Conservation (phyloP, 2,888 invertebrate genomes). For the Nowickia ferox region DNA sequence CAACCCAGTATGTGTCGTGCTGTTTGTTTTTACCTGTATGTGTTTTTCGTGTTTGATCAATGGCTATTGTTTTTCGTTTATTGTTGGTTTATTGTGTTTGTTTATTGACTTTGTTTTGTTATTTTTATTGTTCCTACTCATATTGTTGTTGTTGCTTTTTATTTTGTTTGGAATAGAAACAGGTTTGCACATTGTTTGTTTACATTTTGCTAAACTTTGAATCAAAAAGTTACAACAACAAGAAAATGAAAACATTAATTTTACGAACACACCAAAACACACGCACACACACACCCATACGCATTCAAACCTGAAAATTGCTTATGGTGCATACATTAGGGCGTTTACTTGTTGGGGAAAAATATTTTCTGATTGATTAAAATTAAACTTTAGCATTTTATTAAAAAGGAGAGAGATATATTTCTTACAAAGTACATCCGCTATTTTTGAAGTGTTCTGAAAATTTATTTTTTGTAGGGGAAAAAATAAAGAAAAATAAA, state of each 20-base stretch:
- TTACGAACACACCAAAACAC: background rate
- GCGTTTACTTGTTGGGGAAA: too few species aligned
- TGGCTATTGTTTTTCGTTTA: slow-evolving; percentile 21
- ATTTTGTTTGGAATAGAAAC: slow-evolving; percentile 42
- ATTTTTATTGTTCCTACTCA: slow-evolving; percentile 33
- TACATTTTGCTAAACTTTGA: slow-evolving; percentile 61
- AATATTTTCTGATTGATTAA: too few species aligned
- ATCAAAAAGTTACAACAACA: slow-evolving; percentile 27
- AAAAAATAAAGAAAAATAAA: too few species aligned
- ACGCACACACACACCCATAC: background rate
- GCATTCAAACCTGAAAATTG: background rate
- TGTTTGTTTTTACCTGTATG: slow-evolving; percentile 1
- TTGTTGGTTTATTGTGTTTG: slow-evolving; percentile 22
- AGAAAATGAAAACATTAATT: slow-evolving; percentile 9
- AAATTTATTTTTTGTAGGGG: too few species aligned
- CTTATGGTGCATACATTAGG: background rate
- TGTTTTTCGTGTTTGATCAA: background rate
- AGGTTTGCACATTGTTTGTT: slow-evolving; percentile 68
- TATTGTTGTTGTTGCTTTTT: slow-evolving; percentile 8
- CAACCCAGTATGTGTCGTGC: background rate
- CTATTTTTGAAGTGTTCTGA: too few species aligned
- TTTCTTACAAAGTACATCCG: too few species aligned
- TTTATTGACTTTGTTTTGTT: slow-evolving; percentile 48
- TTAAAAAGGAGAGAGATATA: too few species aligned
- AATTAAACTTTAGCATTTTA: too few species aligned